These are phyloP conservation scores for Plectropomus leopardus DNA, from an alignment of 2,113 vertebrate genomes.

Conservation along the genomic window DNA sequence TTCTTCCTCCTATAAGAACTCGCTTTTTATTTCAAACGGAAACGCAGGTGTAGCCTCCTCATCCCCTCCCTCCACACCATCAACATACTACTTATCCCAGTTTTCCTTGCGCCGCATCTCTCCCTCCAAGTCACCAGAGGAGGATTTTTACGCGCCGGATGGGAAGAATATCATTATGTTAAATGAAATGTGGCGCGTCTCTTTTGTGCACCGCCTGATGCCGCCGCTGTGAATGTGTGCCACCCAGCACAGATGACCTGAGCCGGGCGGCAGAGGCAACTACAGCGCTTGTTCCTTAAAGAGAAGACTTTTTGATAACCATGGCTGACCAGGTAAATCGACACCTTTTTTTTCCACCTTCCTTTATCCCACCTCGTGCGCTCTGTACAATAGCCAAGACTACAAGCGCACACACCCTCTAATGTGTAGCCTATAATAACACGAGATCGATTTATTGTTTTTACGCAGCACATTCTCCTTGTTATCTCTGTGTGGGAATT, in stretches of 20 bases:
- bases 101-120: conserved; percentile 37
- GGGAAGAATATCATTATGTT: conserved; percentile 37
- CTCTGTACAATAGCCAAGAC: conserved; percentile 23
- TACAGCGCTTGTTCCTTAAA: conserved; percentile 57
- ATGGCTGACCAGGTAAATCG: conserved; percentile 86
- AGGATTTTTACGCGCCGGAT: conserved; percentile 56
- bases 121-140: conserved; percentile 15
- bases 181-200: conserved; percentile 48
- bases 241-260: conserved; percentile 72
- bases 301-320: conserved; percentile 65
- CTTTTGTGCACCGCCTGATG: conserved; percentile 49
- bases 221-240: conserved; percentile 56
- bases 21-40: conserved; percentile 24
- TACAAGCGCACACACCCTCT: conserved; percentile 8
- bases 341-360: neutral
- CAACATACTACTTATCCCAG: conserved; percentile 9
- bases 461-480: neutral
- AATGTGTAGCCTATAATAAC: neutral
- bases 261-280: conserved; percentile 48
- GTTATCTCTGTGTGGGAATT: conserved; percentile 11
- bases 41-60: conserved; percentile 60
- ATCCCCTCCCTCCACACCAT: neutral
- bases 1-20: conserved; percentile 6
- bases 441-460: neutral
- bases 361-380: conserved; percentile 7